These are phyloP conservation scores for Dynastes maya DNA, from an alignment of 2,888 invertebrate genomes.

Conservation along the genomic window DNA sequence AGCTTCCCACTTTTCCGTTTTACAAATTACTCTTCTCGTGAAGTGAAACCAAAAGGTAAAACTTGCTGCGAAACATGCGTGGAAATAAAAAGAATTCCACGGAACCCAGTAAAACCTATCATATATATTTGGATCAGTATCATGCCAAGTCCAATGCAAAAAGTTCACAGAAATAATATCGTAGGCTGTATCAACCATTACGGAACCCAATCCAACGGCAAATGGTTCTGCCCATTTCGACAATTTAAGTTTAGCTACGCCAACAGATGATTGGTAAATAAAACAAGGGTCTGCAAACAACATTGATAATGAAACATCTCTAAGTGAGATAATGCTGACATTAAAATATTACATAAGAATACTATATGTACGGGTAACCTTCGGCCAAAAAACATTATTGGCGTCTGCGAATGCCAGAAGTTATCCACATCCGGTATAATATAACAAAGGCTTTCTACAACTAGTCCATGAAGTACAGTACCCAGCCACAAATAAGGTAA, in stretches of 20 bases:
- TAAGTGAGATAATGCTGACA: background rate
- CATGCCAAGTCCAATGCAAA: slow-evolving; percentile 90
- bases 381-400: slow-evolving; percentile 80
- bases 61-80: slow-evolving; percentile 82
- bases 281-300: slow-evolving; percentile 75
- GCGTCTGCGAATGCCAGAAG: slow-evolving; percentile 88
- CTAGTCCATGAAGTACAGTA: slow-evolving; percentile 81
- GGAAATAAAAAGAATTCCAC: slow-evolving; percentile 89
- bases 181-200: slow-evolving; percentile 85
- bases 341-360: slow-evolving; percentile 77
- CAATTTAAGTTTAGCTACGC: slow-evolving; percentile 73
- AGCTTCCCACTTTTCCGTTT: slow-evolving; percentile 75
- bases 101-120: slow-evolving; percentile 89
- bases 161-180: slow-evolving; percentile 86
- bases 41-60: slow-evolving; percentile 80
- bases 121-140: slow-evolving; percentile 80
- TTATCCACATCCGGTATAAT: slow-evolving; percentile 83
- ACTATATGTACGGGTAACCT: slow-evolving; percentile 83
- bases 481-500: slow-evolving; percentile 84
- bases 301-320: background rate
- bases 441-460: slow-evolving; percentile 82
- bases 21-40: slow-evolving; percentile 73
- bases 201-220: slow-evolving; percentile 80
- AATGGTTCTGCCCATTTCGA: slow-evolving; percentile 76
- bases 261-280: slow-evolving; percentile 76